Evolutionary conservation across 2,888 invertebrate genomes (phyloP).

Genomic region (Rhagophthalmus giganteus): DNA sequence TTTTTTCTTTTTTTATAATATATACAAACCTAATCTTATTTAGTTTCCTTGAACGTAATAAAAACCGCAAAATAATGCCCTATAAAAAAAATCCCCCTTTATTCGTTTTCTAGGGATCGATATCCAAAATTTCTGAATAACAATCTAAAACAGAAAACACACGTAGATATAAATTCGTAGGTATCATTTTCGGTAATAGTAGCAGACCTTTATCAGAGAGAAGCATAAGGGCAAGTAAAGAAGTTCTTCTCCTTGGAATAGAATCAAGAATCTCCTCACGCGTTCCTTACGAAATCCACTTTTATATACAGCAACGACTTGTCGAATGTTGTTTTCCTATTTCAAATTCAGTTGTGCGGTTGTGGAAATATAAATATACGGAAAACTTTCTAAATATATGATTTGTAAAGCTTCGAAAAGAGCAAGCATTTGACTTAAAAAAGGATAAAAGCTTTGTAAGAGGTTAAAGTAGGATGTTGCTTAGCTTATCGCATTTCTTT

Average conservation of each 20-base stretch:
- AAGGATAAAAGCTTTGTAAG: background rate
- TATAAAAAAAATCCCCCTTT: background rate
- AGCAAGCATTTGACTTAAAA: constrained; percentile 6
- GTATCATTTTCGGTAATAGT: constrained; percentile 5
- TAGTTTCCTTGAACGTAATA: background rate
- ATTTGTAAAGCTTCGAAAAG: constrained; percentile 10
- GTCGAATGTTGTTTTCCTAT: constrained; percentile 23
- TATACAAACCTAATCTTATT: background rate
- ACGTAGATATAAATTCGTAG: background rate
- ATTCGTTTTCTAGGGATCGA: background rate
- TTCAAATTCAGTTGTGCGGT: constrained; percentile 21
- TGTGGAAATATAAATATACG: constrained; percentile 18
- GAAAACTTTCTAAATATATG: constrained; percentile 14
- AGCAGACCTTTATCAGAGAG: constrained; percentile 8
- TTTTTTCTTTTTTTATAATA: no score
- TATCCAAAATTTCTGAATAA: constrained; percentile 1
- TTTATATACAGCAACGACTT: constrained; percentile 22
- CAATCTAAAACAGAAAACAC: background rate
- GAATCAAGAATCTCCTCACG: constrained; percentile 24
- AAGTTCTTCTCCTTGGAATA: constrained; percentile 21
- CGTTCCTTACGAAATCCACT: constrained; percentile 23
- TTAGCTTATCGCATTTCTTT: background rate
- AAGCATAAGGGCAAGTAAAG: constrained; percentile 14
- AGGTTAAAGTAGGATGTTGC: background rate
- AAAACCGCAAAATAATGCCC: background rate